Percentiles rank a stretch among this genome's conserved stretches.
These are phyloP conservation scores for Podarcis lilfordi DNA, from an alignment of 2,797 vertebrate species.

Conservation along the genomic window DNA sequence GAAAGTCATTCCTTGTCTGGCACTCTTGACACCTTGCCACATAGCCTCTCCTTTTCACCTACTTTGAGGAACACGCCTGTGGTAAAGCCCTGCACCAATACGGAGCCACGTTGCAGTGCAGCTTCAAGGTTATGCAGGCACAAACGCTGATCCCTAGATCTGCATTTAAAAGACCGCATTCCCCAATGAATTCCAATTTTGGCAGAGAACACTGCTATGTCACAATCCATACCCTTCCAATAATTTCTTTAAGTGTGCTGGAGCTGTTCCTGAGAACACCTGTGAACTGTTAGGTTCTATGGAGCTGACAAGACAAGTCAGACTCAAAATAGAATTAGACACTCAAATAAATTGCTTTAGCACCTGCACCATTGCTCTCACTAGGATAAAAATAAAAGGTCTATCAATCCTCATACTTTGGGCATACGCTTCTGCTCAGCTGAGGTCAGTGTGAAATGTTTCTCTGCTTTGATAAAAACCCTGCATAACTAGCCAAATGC, in stretches of 20 bases:
- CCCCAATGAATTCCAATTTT: constrained; percentile 2
- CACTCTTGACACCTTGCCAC: background rate
- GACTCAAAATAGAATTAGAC: constrained; percentile 51
- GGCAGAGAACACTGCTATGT: background rate
- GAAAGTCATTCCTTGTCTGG: background rate
- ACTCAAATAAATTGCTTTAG: constrained; percentile 41
- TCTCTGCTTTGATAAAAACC: background rate
- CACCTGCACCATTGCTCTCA: constrained; percentile 33
- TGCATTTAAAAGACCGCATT: constrained; percentile 8
- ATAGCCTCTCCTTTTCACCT: background rate
- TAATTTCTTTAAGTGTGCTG: constrained; percentile 24
- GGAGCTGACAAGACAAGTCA: constrained; percentile 53
- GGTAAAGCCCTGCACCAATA: background rate
- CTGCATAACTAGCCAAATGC: background rate
- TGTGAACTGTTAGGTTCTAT: constrained; percentile 43
- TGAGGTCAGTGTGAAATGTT: background rate
- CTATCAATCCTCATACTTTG: constrained; percentile 31
- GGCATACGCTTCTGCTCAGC: background rate
- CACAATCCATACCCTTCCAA: constrained; percentile 12
- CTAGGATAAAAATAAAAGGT: constrained; percentile 25
- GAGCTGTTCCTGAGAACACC: constrained; percentile 45
- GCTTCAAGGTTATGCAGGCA: constrained; percentile 12
- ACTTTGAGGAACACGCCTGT: background rate
- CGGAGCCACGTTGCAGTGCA: background rate
- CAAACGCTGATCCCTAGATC: background rate